A percentile compares a stretch with the other conserved stretches of the same genome.
These are phyloP conservation scores for Volucella bombylans DNA, from an alignment of 2,888 invertebrate genomes.

Conservation along the genomic window DNA sequence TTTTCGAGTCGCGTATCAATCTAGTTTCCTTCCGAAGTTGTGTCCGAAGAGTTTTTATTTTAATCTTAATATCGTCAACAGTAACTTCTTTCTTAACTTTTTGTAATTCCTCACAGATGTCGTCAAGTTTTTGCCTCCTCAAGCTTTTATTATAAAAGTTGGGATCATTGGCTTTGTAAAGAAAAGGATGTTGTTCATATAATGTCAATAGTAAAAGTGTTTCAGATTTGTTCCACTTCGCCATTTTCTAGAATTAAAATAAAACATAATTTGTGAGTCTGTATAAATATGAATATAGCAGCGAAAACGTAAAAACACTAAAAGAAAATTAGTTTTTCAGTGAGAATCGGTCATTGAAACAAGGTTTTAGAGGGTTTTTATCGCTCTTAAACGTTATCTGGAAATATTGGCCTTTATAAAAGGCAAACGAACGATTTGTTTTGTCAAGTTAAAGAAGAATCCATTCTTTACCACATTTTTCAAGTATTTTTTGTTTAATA, in stretches of 20 bases:
- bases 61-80: constrained; percentile 5
- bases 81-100: not conserved
- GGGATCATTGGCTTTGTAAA: not conserved
- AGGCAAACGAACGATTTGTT: too few species aligned
- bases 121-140: not conserved
- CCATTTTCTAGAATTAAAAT: constrained; percentile 5
- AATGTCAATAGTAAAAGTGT: constrained; percentile 2
- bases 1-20: not conserved
- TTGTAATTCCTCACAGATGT: not conserved
- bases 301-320: not conserved
- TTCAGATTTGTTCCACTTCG: constrained; percentile 18
- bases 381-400: too few species aligned
- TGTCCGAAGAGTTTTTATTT: not conserved
- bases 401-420: too few species aligned
- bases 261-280: not conserved
- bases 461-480: too few species aligned
- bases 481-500: too few species aligned
- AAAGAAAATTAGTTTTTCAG: too few species aligned
- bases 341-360: too few species aligned
- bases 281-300: not conserved
- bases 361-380: too few species aligned
- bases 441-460: too few species aligned
- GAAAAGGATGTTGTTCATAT: constrained; percentile 10
- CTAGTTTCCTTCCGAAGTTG: constrained; percentile 3
- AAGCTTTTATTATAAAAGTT: not conserved